Conservation (phyloP, 2,113 vertebrate species). For the Jacana jacana region DNA sequence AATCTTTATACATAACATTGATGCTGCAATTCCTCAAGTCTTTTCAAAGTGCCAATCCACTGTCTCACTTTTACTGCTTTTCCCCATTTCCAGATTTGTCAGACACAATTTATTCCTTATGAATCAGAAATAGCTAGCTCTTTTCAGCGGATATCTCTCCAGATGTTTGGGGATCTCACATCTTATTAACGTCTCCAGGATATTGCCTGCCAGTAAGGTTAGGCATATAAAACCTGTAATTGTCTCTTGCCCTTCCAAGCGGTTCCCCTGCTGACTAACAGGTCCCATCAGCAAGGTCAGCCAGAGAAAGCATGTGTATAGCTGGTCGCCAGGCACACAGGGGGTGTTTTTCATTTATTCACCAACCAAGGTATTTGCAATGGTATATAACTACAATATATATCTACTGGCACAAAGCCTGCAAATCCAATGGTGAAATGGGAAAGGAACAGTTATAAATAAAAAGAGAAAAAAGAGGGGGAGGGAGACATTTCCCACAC, state of each 20-base stretch:
- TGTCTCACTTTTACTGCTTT: slow-evolving; percentile 18
- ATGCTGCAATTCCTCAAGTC: background rate
- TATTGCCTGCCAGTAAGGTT: slow-evolving; percentile 54
- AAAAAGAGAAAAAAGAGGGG: background rate
- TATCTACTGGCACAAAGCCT: slow-evolving; percentile 23
- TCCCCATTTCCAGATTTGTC: slow-evolving; percentile 49
- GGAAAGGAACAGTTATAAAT: slow-evolving; percentile 17
- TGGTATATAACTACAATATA: background rate
- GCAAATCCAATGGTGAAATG: slow-evolving; percentile 27
- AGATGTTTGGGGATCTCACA: slow-evolving; percentile 73
- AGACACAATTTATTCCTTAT: slow-evolving; percentile 48
- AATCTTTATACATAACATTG: background rate
- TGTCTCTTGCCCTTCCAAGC: slow-evolving; percentile 54
- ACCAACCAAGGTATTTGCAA: slow-evolving; percentile 25
- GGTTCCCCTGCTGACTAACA: slow-evolving; percentile 39
- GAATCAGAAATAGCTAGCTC: slow-evolving; percentile 52
- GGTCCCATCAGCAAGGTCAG: slow-evolving; percentile 62
- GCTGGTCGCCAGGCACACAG: slow-evolving; percentile 13
- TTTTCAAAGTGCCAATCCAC: background rate
- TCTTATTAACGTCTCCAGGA: slow-evolving; percentile 58
- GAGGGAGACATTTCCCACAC: slow-evolving; percentile 21
- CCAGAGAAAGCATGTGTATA: slow-evolving; percentile 31
- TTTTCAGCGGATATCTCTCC: slow-evolving; percentile 66
- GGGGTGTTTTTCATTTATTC: slow-evolving; percentile 47
- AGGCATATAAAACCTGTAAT: slow-evolving; percentile 33